Percentiles rank a stretch among this genome's conserved stretches.
Evolutionary conservation across 2,113 vertebrate genomes (phyloP).

Genomic region (Ptilorrhoa leucosticta): DNA sequence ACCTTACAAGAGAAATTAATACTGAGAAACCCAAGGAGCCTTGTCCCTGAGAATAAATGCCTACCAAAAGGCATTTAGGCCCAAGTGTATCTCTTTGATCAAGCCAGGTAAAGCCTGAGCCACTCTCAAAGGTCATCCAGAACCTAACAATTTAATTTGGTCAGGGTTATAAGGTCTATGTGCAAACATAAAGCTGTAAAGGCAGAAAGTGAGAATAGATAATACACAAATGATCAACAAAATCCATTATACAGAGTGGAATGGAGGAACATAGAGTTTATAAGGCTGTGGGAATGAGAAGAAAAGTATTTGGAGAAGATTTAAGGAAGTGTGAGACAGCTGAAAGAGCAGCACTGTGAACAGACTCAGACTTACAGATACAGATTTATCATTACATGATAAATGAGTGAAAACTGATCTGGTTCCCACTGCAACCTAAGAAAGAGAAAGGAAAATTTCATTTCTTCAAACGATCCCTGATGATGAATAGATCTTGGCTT

Average conservation of each 20-base stretch:
- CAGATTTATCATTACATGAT: neutral
- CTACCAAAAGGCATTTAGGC: neutral
- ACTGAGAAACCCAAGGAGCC: neutral
- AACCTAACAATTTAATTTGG: neutral
- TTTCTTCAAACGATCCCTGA: constrained; percentile 41
- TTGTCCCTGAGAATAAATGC: neutral
- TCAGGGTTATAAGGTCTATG: neutral
- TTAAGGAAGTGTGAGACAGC: neutral
- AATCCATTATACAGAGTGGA: neutral
- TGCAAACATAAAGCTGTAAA: neutral
- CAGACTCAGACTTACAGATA: neutral
- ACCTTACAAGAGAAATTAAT: neutral
- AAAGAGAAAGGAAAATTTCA: constrained; percentile 54
- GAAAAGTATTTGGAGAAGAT: neutral
- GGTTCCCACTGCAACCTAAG: constrained; percentile 27
- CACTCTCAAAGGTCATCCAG: neutral
- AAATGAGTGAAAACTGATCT: constrained; percentile 48
- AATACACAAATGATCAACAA: neutral
- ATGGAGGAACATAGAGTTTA: neutral
- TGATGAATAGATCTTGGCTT: constrained; percentile 50
- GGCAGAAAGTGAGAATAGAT: neutral
- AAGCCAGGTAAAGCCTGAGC: neutral
- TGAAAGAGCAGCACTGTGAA: neutral
- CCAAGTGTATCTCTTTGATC: neutral
- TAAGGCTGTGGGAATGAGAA: neutral